A percentile compares a stretch with the other conserved stretches of the same genome.
phyloP scores from a whole-genome alignment of 2,888 invertebrate species.

The Acholoe squamosa region DNA sequence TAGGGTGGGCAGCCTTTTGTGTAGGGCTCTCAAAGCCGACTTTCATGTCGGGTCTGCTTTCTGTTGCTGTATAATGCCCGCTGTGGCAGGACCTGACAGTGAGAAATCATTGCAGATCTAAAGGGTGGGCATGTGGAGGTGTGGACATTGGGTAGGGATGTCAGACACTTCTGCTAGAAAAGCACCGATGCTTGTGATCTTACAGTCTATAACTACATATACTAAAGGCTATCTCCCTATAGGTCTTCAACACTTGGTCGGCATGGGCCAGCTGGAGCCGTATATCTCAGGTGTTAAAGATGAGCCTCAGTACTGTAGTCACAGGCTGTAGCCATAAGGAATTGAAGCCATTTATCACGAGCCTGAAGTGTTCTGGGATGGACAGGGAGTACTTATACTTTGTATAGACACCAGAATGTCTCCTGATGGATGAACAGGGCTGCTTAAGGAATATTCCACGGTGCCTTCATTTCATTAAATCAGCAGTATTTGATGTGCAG shows the following conservation, averaged over 20 bases:
- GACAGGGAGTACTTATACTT: too few species aligned
- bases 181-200: neutral
- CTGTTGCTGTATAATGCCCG: neutral
- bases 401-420: too few species aligned
- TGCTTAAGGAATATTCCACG: too few species aligned
- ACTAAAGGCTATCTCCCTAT: neutral
- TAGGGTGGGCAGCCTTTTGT: slow-evolving; percentile 24
- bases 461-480: too few species aligned
- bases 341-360: too few species aligned
- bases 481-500: too few species aligned
- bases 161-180: neutral
- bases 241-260: neutral
- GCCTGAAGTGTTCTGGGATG: too few species aligned
- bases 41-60: slow-evolving; percentile 24
- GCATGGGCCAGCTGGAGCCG: too few species aligned
- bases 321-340: too few species aligned
- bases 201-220: neutral
- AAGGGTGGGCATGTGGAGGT: neutral
- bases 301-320: too few species aligned
- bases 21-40: slow-evolving; percentile 24
- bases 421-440: too few species aligned
- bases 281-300: too few species aligned
- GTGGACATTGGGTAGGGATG: neutral
- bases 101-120: neutral
- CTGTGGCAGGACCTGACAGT: neutral